These are phyloP conservation scores for Epinephelus malabaricus DNA, from an alignment of 2,797 vertebrate species.

Conservation along the genomic window DNA sequence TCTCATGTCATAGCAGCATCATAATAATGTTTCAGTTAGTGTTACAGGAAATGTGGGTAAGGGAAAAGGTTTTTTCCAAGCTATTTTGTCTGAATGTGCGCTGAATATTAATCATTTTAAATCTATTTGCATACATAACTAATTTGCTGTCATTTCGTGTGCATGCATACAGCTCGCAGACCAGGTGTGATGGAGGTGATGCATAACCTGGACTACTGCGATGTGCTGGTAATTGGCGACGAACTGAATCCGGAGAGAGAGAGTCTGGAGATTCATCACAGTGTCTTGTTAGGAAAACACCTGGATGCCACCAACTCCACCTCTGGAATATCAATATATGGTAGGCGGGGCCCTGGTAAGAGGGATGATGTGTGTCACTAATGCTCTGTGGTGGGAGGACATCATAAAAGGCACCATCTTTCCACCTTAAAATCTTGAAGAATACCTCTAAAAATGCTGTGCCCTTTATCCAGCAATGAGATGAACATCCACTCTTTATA, in stretches of 20 bases:
- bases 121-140: background rate
- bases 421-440: background rate
- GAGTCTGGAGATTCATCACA: slow-evolving; percentile 91
- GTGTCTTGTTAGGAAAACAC: slow-evolving; percentile 91
- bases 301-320: slow-evolving; percentile 97
- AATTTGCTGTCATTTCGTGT: background rate
- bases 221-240: slow-evolving; percentile 93
- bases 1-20: slow-evolving; percentile 18
- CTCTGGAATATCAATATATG: slow-evolving; percentile 96
- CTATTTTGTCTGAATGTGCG: background rate
- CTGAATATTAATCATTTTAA: background rate
- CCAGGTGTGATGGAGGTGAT: slow-evolving; percentile 90
- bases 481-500: slow-evolving; percentile 9
- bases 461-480: slow-evolving; percentile 16
- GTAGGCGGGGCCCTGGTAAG: slow-evolving; percentile 72
- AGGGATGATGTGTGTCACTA: background rate
- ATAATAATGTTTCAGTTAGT: background rate
- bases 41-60: background rate
- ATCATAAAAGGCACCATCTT: background rate
- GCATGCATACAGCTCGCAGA: slow-evolving; percentile 81
- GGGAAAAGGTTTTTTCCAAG: background rate
- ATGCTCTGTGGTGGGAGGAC: background rate
- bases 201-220: slow-evolving; percentile 97
- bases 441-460: slow-evolving; percentile 9
- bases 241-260: slow-evolving; percentile 92